Conservation (phyloP, 2,888 invertebrate species). For the Apamea monoglypha region DNA sequence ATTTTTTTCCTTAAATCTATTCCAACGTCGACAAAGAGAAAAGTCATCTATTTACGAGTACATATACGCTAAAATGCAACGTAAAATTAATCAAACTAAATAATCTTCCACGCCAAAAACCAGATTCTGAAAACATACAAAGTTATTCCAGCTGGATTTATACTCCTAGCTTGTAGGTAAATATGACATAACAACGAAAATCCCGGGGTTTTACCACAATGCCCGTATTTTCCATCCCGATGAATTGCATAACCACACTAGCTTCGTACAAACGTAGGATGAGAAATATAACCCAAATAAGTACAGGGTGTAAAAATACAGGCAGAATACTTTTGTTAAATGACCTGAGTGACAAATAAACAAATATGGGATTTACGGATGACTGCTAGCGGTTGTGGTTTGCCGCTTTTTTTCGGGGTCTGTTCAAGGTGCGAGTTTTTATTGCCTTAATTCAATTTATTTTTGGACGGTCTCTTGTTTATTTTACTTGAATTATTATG, state of each 20-base stretch:
- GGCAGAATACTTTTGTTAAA: conserved; percentile 58
- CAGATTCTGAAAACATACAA: conserved; percentile 37
- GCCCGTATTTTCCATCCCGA: conserved; percentile 43
- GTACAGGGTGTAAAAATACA: conserved; percentile 42
- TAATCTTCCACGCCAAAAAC: conserved; percentile 7
- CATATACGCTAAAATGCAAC: neutral
- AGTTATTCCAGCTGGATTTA: conserved; percentile 40
- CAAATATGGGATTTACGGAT: conserved; percentile 47
- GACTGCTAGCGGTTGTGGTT: conserved; percentile 45
- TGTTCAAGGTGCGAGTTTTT: conserved; percentile 43
- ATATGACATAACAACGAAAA: conserved; percentile 53
- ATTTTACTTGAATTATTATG: conserved; percentile 3
- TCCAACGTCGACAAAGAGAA: neutral
- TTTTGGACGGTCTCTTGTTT: conserved; percentile 2
- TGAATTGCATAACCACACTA: conserved; percentile 45
- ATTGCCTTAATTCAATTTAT: conserved; percentile 39
- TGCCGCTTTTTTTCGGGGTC: conserved; percentile 48
- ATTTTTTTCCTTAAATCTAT: neutral
- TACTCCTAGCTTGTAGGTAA: conserved; percentile 46
- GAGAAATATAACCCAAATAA: conserved; percentile 47
- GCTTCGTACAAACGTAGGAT: conserved; percentile 14
- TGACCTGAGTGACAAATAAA: conserved; percentile 65
- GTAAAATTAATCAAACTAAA: conserved; percentile 20
- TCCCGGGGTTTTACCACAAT: conserved; percentile 32
- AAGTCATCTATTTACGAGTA: conserved; percentile 7